Percentiles rank a stretch among this genome's conserved stretches.
Conservation (phyloP, 2,888 invertebrate genomes). For the Parelbella ahira region DNA sequence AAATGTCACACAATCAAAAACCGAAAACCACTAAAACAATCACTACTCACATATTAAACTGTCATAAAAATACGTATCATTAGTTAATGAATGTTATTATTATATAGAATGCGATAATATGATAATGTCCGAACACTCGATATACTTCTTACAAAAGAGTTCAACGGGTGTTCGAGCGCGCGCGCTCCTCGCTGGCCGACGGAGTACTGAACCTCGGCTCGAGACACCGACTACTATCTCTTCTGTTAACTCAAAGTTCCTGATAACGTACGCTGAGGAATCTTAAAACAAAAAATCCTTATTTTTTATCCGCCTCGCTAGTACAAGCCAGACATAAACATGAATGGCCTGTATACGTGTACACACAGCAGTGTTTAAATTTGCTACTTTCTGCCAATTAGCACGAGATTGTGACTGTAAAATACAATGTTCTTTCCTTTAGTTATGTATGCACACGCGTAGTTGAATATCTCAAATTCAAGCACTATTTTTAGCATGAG, state of each 20-base stretch:
- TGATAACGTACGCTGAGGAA: constrained; percentile 64
- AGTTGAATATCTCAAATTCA: constrained; percentile 32
- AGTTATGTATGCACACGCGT: constrained; percentile 19
- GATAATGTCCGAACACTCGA: constrained; percentile 17
- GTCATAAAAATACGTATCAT: constrained; percentile 1
- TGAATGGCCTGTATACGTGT: constrained; percentile 14
- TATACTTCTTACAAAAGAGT: constrained; percentile 40
- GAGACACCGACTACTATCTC: constrained; percentile 57
- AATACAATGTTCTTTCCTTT: constrained; percentile 19
- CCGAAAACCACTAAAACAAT: constrained; percentile 26
- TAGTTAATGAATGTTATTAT: background rate
- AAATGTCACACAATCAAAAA: constrained; percentile 29
- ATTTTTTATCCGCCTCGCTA: constrained; percentile 18
- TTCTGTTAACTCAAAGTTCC: constrained; percentile 53
- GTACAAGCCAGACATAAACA: constrained; percentile 17
- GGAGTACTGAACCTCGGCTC: constrained; percentile 50
- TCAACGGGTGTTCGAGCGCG: constrained; percentile 52
- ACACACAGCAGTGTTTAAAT: constrained; percentile 9
- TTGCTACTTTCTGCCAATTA: constrained; percentile 25
- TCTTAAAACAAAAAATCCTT: constrained; percentile 30
- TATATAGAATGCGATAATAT: background rate
- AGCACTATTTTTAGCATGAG: constrained; percentile 40
- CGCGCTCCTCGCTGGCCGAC: constrained; percentile 48
- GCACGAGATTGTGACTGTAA: constrained; percentile 18
- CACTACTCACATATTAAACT: constrained; percentile 29